Conservation (phyloP, 2,888 invertebrate species). For the Drosophila aldrichi region DNA sequence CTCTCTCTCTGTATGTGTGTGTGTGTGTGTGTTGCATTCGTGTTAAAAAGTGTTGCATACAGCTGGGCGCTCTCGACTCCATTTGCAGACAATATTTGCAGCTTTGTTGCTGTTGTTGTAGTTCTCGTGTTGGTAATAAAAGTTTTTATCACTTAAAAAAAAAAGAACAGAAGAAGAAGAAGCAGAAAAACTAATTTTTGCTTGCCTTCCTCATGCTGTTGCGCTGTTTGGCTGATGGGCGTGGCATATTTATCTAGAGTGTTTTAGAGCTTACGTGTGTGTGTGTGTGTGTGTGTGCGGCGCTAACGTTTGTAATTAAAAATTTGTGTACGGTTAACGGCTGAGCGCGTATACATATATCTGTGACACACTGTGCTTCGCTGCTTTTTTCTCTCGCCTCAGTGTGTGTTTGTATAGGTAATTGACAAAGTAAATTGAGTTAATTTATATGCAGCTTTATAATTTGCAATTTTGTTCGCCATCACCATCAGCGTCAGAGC, state of each 20-base stretch:
- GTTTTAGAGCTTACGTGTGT: background rate
- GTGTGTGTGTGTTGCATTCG: constrained; percentile 30
- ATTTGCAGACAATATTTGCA: constrained; percentile 16
- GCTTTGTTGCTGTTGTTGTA: background rate
- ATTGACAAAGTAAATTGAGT: constrained; percentile 69
- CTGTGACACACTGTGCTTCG: constrained; percentile 52
- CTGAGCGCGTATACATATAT: constrained; percentile 51
- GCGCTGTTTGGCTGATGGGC: constrained; percentile 38
- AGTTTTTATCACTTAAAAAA: constrained; percentile 72
- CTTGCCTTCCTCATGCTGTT: background rate
- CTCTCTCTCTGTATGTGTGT: too few relatives aligned
- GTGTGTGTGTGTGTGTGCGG: too few relatives aligned
- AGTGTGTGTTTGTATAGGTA: constrained; percentile 33
- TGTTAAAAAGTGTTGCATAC: constrained; percentile 57
- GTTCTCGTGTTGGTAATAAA: constrained; percentile 52
- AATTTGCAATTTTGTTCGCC: constrained; percentile 28
- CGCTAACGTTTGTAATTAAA: constrained; percentile 67
- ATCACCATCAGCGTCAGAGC: background rate
- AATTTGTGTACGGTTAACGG: constrained; percentile 42
- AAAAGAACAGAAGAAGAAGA: background rate
- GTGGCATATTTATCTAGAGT: constrained; percentile 35
- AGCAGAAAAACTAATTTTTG: constrained; percentile 15
- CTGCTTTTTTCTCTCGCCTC: background rate
- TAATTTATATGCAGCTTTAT: constrained; percentile 66
- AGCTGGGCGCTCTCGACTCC: constrained; percentile 20